Evolutionary conservation across 1,140 invertebrate species (phyloP), one percentile per base, ranked within the genome.

Genomic region (Monomorium pharaonis): DNA sequence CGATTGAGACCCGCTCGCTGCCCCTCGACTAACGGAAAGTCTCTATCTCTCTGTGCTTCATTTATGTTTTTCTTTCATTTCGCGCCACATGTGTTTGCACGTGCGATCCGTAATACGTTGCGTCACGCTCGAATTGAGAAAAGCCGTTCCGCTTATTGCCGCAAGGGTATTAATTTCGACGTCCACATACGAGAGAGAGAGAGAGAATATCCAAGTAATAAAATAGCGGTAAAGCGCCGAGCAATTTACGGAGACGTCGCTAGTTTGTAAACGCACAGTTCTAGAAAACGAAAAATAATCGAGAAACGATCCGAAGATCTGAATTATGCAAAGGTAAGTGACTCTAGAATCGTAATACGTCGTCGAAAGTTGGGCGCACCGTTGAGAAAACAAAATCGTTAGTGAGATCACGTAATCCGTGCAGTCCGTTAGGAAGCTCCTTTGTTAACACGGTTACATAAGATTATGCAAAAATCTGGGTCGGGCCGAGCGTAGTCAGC

Each of bases 401-500:
- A n/a, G n/a, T n/a, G n/a, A n/a, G n/a, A n/a, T n/a, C n/a, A n/a
- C n/a, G n/a, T 89, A 86, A 87, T 42, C 56, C 54, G 33, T 58
- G 37, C 18, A 49, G 42, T 12, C 89, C 89, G 85, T 89, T 89
- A 87, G 88, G 16, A 60, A n/a, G 37, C 24, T 74, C 33, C 80
- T 90, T 89, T 72, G 72, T 89, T 87, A 89, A 87, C 89, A 90
- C 81, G 47, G 69, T 89, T 90, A 74, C 89, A 90, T 90, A 90
- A 90, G 81, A 89, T 90, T 85, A 90, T 90, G 80, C 78, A 77
- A 90, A 90, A 80, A 90, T 90, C 49, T 85, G 37, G 89, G 89
- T 85, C 87, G 60, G n/a, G n/a, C 0, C 54, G 60, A 67, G 62
- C 58, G 56, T 83, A 87, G 81, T 56, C 65, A 80, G 78, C 77